Base-by-base conservation (phyloP, 2,888 invertebrate genomes). In the Ligdia adustata region DNA sequence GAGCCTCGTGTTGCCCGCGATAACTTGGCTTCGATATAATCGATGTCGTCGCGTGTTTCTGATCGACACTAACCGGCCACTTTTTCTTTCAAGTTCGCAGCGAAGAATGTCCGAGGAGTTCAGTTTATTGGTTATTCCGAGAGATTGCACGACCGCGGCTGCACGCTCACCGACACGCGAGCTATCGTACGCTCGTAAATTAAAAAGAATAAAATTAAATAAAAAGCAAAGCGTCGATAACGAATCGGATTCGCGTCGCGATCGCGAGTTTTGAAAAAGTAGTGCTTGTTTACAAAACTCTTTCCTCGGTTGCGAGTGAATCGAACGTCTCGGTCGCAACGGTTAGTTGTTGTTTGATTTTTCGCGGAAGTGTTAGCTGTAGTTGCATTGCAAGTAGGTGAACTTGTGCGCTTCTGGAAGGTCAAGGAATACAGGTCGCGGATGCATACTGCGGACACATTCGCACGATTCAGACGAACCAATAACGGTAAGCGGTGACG, bases 131-230 rank as follows among this genome's bases (percentile, higher is more conserved):
- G 55, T 60, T 80, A 83, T 79, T 82, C 65, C 72, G 72, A 74
- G 69, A 68, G 70, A 69, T 63, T 72, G 75, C 79, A 76, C 67
- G 77, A 82, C 42, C 69, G 77, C 69, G 79, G 66, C 60, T 71
- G 69, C 83, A 82, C 35, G 37, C 28, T 4, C 33, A 55, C 42
- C 66, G 67, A 60, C 53, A 52, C 57, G 60, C 64, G 50, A 52
- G 58, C 51, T 37, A 65, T 62, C 66, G 35, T 32, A 31, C 32
- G 33, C 47, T 44, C 51, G 42, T 40, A 48, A 53, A 49, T 47
- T 45, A 37, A 40, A 53, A 47, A 49, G n/a, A 33, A 32, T 20
- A 49, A 49, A 48, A 43, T 51, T 35, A 42, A n/a, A n/a, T n/a
- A n/a, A 52, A 57, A 48, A 50, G 35, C 35, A 31, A 34, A 52